Evolutionary conservation across 2,888 invertebrate genomes (phyloP), one percentile per base, ranked within the genome.

Genomic region (Uropetala carovei): DNA sequence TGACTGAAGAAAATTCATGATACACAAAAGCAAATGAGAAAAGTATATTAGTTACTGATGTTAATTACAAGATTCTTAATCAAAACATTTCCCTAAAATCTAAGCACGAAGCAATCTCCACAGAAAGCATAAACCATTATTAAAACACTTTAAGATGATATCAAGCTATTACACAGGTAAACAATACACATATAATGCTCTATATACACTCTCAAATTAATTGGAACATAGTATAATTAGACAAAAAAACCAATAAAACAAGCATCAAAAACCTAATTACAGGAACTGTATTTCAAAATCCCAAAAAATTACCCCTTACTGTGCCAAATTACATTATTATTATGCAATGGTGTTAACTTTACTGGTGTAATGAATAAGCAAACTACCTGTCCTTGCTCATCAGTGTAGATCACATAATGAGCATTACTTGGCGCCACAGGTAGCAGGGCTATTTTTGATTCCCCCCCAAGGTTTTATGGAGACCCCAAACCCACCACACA

Each of bases 391-490:
- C 98, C 98, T 97, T 98, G 97, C 96, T 98, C 97, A 97, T 98
- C 98, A 96, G 98, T 98, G 97, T 98, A 98, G 96, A 97, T 97
- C 96, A 98, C 98, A 97, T 97, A 98, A 96, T 97, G 97, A 96
- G 98, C 98, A 96, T 98, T 98, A 96, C 97, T 96, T 95, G 98
- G 97, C 96, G 97, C 96, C 94, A 95, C 94, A 95, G 95, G 95
- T 96, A 97, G 84, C 84, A 84, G 64, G 58, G 84, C 92, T 92
- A 82, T 84, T 84, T 84, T 84, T 60, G 95, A 95, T 95, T 95
- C 95, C 95, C 95, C 95, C 95, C 95, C 95, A 95, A 95, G 95
- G 94, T 94, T 93, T 92, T 92, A 92, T 92, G 92, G 92, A 92
- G 92, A 92, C 92, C 93, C 92, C 93, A 95, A 95, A 94, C 94